A percentile compares a stretch with the other conserved stretches of the same genome.
phyloP scores from a whole-genome alignment of 2,113 vertebrate species.

The Paramormyrops kingsleyae region DNA sequence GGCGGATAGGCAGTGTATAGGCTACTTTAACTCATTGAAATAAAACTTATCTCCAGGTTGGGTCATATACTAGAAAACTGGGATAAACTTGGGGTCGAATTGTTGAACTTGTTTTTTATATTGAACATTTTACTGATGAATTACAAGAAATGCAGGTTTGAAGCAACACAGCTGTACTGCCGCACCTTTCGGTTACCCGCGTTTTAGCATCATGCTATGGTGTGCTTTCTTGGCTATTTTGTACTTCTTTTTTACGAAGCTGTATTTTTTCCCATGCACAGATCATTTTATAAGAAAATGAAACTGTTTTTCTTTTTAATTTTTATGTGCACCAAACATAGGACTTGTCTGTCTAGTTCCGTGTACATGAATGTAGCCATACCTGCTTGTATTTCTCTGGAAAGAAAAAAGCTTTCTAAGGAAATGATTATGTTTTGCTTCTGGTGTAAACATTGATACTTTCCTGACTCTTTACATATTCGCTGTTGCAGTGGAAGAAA shows the following conservation, averaged over 20 bases:
- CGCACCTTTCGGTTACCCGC: not conserved
- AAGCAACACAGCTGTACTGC: not conserved
- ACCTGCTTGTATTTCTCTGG: not conserved
- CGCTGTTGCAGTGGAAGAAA: not conserved
- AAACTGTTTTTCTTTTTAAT: not conserved
- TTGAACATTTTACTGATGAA: not conserved
- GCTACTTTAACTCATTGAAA: not conserved
- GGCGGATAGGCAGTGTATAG: not conserved
- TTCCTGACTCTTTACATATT: not conserved
- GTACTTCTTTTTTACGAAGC: not conserved
- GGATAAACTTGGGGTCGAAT: not conserved
- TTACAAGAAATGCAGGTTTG: not conserved
- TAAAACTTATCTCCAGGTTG: not conserved
- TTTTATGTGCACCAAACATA: not conserved
- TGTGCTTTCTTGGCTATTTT: not conserved
- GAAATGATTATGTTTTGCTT: not conserved
- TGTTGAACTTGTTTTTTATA: not conserved
- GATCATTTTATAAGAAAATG: not conserved
- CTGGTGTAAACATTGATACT: not conserved
- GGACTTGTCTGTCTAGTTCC: not conserved
- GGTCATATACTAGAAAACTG: not conserved
- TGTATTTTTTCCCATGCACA: not conserved
- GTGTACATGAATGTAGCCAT: not conserved
- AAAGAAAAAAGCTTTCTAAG: not conserved
- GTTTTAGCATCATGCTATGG: not conserved